phyloP scores from a whole-genome alignment of 2,888 invertebrate species.

The Agrenia bidenticulata region DNA sequence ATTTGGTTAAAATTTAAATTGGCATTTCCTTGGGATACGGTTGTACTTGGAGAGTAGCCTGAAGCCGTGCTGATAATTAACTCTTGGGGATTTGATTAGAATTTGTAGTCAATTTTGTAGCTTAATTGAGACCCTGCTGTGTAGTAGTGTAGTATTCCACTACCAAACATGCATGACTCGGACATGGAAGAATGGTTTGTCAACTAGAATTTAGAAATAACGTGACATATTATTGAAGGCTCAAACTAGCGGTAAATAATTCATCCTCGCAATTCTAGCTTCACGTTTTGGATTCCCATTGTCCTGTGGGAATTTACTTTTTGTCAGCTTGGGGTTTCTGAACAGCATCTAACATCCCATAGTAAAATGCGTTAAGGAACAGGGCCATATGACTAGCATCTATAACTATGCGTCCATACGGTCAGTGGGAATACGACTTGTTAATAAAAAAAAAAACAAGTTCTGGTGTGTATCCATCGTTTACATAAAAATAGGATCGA shows the following conservation, averaged over 20 bases:
- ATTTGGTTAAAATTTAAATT: background rate
- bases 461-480: too few species aligned
- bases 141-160: background rate
- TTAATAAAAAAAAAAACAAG: too few species aligned
- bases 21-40: background rate
- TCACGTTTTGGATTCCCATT: background rate
- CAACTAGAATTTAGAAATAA: slow-evolving; percentile 1
- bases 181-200: slow-evolving; percentile 7
- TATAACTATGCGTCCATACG: too few species aligned
- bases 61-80: background rate
- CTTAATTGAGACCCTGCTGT: background rate
- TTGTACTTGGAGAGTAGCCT: background rate
- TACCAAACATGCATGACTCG: background rate
- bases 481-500: slow-evolving; percentile 3
- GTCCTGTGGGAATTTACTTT: background rate
- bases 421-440: too few species aligned
- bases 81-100: background rate
- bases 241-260: slow-evolving; percentile 7
- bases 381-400: too few species aligned
- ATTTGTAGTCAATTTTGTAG: background rate
- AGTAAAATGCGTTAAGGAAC: too few species aligned
- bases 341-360: background rate
- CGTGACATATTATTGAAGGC: slow-evolving; percentile 7
- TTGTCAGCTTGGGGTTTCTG: background rate
- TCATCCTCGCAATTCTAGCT: slow-evolving; percentile 3